These are phyloP conservation scores for Leptocoma aspasia DNA, from an alignment of 2,113 vertebrate species.

Conservation along the genomic window DNA sequence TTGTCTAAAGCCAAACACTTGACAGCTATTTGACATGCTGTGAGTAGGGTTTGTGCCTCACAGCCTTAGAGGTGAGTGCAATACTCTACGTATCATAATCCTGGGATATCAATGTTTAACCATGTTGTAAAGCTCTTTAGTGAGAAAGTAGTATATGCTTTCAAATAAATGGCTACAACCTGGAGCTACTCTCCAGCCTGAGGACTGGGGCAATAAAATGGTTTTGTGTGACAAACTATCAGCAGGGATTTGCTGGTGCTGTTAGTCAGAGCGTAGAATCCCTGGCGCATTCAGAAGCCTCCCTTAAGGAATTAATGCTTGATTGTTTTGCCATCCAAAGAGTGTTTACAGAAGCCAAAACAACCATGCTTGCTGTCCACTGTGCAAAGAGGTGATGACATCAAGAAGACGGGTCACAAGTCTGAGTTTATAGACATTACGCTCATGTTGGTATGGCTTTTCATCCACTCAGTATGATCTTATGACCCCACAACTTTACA, in stretches of 20 bases:
- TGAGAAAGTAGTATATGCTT: neutral
- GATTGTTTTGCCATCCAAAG: constrained; percentile 67
- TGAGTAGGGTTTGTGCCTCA: neutral
- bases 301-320: constrained; percentile 63
- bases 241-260: constrained; percentile 37
- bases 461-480: constrained; percentile 67
- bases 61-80: neutral
- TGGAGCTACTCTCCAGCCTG: neutral
- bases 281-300: constrained; percentile 38
- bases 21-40: neutral
- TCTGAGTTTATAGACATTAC: constrained; percentile 68
- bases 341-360: constrained; percentile 72
- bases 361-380: constrained; percentile 37
- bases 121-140: neutral
- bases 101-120: constrained; percentile 38
- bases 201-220: constrained; percentile 48
- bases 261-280: neutral
- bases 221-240: constrained; percentile 47
- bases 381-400: constrained; percentile 65
- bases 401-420: constrained; percentile 69
- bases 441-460: constrained; percentile 61
- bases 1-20: neutral
- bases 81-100: neutral
- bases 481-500: constrained; percentile 75
- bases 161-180: neutral